These are phyloP conservation scores for Galerucella pusilla DNA, from an alignment of 2,888 invertebrate genomes.

Conservation along the genomic window DNA sequence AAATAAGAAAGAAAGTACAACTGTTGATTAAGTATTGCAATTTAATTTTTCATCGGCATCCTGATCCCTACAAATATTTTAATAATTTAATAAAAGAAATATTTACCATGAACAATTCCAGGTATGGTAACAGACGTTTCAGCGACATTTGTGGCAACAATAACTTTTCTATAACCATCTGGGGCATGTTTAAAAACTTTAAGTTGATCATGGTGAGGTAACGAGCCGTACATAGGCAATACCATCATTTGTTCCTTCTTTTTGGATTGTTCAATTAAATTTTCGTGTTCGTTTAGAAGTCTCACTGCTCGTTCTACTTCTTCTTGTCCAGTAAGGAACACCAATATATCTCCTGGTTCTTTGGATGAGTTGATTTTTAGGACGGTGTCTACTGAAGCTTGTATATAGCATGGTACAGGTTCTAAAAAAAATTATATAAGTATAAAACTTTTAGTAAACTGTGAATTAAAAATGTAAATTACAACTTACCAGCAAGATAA, in stretches of 20 bases:
- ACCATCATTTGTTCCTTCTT: constrained; percentile 72
- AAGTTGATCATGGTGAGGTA: constrained; percentile 82
- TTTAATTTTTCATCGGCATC: no score
- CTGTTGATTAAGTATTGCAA: no score
- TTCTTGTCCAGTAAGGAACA: constrained; percentile 94
- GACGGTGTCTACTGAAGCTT: constrained; percentile 86
- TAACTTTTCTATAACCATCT: constrained; percentile 83
- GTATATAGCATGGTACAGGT: constrained; percentile 91
- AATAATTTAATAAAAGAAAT: background rate
- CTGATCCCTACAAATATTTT: background rate
- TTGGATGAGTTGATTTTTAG: constrained; percentile 89
- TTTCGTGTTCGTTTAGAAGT: constrained; percentile 73
- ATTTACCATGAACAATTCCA: constrained; percentile 86
- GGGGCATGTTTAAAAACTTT: constrained; percentile 83
- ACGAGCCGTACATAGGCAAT: constrained; percentile 92
- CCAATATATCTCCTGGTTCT: constrained; percentile 87
- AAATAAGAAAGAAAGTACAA: no score
- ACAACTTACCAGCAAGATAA: constrained; percentile 75
- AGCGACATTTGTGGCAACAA: constrained; percentile 95
- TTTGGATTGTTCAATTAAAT: constrained; percentile 66
- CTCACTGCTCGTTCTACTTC: constrained; percentile 86
- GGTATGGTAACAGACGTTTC: constrained; percentile 97
- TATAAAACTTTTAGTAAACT: no score
- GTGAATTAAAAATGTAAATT: no score
- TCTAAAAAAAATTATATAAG: constrained; percentile 70